phyloP scores from a whole-genome alignment of 2,113 vertebrate species.

The Mystacornis crossleyi region DNA sequence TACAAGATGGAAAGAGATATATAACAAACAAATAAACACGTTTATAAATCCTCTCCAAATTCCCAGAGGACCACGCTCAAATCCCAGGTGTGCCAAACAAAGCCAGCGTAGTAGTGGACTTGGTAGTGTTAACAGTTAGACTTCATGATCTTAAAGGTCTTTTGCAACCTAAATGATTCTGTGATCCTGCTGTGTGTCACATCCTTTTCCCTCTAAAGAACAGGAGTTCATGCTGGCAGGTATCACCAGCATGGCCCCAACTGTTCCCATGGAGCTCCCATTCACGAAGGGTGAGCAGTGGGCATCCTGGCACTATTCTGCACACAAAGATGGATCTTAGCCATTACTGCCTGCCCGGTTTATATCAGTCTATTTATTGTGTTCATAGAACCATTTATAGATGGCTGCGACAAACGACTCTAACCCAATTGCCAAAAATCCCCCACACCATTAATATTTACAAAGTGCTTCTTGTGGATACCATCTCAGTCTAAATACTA shows the following conservation, averaged over 20 bases:
- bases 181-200: background rate
- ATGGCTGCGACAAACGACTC: background rate
- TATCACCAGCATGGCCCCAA: fast-evolving
- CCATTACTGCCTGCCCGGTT: background rate
- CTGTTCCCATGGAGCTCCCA: background rate
- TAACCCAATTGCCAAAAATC: background rate
- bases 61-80: background rate
- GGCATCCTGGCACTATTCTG: background rate
- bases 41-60: background rate
- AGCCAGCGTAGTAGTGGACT: background rate
- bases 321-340: background rate
- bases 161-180: background rate
- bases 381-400: background rate
- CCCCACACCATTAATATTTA: background rate
- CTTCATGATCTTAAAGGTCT: background rate
- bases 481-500: background rate
- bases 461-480: background rate
- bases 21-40: background rate
- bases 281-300: background rate
- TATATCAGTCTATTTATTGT: background rate
- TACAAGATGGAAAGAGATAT: background rate
- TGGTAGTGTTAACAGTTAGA: background rate
- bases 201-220: background rate
- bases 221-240: background rate
- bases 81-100: background rate